Conservation (phyloP, 1,140 invertebrate species). For the Neodiprion fabricii region DNA sequence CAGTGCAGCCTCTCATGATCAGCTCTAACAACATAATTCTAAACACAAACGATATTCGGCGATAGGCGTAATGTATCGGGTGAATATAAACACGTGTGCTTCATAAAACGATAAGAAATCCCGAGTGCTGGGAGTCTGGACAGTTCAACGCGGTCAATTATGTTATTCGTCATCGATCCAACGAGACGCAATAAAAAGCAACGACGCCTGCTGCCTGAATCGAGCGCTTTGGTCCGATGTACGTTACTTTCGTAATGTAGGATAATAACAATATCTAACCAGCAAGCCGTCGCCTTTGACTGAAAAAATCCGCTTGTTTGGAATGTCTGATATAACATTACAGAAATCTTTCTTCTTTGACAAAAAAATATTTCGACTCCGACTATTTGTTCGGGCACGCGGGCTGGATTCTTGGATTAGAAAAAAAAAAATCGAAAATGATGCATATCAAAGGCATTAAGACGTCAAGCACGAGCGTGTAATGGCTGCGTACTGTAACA, state of each 20-base stretch:
- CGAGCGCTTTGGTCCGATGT: background rate
- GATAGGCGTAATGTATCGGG: background rate
- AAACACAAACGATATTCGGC: background rate
- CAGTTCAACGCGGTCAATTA: background rate
- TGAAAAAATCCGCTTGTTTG: too few relatives aligned
- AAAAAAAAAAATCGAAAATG: background rate
- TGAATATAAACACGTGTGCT: slow-evolving; percentile 7
- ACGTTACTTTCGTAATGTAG: background rate
- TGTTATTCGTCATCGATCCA: background rate
- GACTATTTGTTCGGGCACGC: background rate
- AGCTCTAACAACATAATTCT: background rate
- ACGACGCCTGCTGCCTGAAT: background rate
- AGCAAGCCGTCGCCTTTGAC: background rate
- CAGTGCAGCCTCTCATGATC: too few relatives aligned
- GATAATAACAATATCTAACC: background rate
- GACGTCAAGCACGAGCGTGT: background rate
- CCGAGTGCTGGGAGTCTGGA: background rate
- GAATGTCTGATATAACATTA: too few relatives aligned
- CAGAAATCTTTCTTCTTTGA: too few relatives aligned
- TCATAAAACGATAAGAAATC: background rate
- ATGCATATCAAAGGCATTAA: background rate
- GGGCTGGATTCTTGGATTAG: background rate
- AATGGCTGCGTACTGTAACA: background rate
- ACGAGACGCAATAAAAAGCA: slow-evolving; percentile 2
- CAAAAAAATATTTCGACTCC: background rate